phyloP scores from a whole-genome alignment of 2,797 vertebrate genomes.

The Trichosurus vulpecula region DNA sequence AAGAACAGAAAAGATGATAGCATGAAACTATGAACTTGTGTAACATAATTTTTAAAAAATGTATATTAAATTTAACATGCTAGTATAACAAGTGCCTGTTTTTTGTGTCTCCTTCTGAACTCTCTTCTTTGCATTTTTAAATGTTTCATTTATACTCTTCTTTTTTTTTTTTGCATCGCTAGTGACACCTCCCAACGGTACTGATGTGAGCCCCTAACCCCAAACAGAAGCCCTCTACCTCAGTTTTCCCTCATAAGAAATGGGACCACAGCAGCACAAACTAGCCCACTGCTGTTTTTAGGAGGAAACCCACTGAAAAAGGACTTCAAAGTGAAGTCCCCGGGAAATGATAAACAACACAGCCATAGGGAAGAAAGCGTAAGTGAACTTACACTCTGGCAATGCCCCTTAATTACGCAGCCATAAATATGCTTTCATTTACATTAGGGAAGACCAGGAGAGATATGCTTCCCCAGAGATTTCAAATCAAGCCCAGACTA shows the following conservation, averaged over 20 bases:
- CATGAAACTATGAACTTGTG: not conserved
- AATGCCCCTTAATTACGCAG: not conserved
- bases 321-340: not conserved
- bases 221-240: not conserved
- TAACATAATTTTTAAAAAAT: not conserved
- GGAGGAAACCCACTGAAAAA: not conserved
- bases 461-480: not conserved
- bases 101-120: not conserved
- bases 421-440: not conserved
- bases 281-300: not conserved
- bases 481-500: not conserved
- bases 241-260: slow-evolving; percentile 26
- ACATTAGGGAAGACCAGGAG: not conserved
- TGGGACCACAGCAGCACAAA: not conserved
- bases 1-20: not conserved
- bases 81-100: not conserved
- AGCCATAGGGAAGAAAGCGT: not conserved
- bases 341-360: not conserved
- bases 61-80: not conserved
- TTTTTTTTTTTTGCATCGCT: not conserved
- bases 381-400: not conserved
- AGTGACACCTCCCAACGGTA: not conserved
- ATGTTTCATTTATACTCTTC: not conserved
- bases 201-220: not conserved
- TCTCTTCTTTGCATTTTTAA: not conserved